Percentiles rank a stretch among this genome's conserved stretches.
These are phyloP conservation scores for Drosophila azteca DNA, from an alignment of 1,140 invertebrate species.

Conservation along the genomic window DNA sequence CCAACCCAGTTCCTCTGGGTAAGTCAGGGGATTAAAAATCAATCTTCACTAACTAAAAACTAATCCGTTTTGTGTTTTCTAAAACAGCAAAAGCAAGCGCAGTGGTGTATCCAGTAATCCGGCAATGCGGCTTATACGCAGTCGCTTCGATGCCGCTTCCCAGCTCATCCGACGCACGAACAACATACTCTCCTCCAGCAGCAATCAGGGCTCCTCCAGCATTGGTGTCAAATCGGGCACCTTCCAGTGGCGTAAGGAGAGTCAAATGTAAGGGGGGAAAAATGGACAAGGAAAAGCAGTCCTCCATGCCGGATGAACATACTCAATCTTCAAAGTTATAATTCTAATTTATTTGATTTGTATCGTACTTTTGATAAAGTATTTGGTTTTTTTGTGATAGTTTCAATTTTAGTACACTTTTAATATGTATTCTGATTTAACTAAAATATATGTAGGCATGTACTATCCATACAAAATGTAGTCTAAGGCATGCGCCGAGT, in stretches of 20 bases:
- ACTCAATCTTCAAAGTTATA: constrained; percentile 45
- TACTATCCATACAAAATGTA: constrained; percentile 38
- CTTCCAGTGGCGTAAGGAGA: constrained; percentile 90
- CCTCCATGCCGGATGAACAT: constrained; percentile 4
- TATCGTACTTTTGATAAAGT: constrained; percentile 61
- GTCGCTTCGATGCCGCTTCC: constrained; percentile 87
- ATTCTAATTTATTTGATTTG: constrained; percentile 50
- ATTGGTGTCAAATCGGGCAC: constrained; percentile 87
- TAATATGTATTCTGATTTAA: constrained; percentile 64
- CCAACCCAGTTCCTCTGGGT: constrained; percentile 76
- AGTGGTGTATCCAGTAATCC: constrained; percentile 97
- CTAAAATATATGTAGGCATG: constrained; percentile 59
- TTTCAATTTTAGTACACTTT: constrained; percentile 75
- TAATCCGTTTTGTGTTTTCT: not conserved
- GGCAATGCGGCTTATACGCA: constrained; percentile 91
- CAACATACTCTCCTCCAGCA: constrained; percentile 83
- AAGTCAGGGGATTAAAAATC: not conserved
- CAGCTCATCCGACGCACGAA: constrained; percentile 84
- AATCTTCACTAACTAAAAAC: not conserved
- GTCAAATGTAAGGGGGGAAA: constrained; percentile 73
- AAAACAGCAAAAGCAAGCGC: constrained; percentile 88
- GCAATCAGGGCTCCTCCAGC: constrained; percentile 83
- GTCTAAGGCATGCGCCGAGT: constrained; percentile 69
- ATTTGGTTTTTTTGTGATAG: constrained; percentile 79
- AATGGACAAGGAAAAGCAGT: no score